phyloP scores from a whole-genome alignment of 2,888 invertebrate species.

The Serripes groenlandicus region DNA sequence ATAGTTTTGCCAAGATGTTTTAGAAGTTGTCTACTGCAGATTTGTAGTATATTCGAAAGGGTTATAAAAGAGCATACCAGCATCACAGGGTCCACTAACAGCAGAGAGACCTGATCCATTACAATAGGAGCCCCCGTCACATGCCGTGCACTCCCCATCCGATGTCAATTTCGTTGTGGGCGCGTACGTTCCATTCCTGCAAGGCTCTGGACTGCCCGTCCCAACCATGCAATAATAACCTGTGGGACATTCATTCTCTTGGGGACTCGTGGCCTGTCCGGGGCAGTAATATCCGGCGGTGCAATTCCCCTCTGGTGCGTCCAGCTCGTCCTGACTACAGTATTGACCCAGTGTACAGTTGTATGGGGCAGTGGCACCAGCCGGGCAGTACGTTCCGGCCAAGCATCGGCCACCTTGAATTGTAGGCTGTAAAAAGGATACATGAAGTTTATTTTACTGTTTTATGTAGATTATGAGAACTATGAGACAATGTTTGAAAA shows the following conservation, averaged over 20 bases:
- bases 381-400: constrained; percentile 82
- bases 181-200: constrained; percentile 84
- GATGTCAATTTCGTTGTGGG: constrained; percentile 63
- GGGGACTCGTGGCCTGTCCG: constrained; percentile 70
- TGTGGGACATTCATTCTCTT: constrained; percentile 73
- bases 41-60: no score
- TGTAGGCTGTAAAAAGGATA: no score
- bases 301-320: constrained; percentile 77
- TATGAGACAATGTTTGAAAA: no score
- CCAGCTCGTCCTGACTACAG: constrained; percentile 79
- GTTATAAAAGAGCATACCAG: constrained; percentile 73
- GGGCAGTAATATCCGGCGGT: constrained; percentile 82
- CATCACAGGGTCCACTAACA: constrained; percentile 75
- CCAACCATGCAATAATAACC: constrained; percentile 80
- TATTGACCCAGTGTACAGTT: constrained; percentile 83
- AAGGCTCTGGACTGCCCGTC: constrained; percentile 77
- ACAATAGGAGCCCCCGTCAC: constrained; percentile 81
- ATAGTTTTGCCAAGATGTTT: no score
- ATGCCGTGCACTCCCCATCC: constrained; percentile 75
- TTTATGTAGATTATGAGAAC: no score
- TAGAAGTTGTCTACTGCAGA: no score
- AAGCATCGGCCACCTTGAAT: constrained; percentile 81
- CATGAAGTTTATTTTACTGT: no score
- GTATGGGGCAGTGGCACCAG: constrained; percentile 76
- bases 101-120: constrained; percentile 78